Evolutionary conservation across 2,888 invertebrate species (phyloP).

Genomic region (Stenurella melanura): DNA sequence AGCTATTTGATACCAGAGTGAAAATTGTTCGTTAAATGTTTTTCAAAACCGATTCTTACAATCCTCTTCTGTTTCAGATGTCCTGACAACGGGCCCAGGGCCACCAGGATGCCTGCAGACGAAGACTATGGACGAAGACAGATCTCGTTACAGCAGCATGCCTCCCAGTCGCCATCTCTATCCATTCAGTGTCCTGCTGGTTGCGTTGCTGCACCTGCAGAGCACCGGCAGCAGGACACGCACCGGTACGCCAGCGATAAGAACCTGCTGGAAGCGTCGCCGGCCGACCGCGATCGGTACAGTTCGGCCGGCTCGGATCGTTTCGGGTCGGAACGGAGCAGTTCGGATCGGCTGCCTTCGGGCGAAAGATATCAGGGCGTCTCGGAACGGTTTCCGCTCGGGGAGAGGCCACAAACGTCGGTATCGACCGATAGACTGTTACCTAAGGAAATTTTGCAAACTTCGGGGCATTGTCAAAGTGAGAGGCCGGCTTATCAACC

Average conservation of each 20-base stretch:
- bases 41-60: not conserved
- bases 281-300: constrained; percentile 46
- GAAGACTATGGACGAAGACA: constrained; percentile 72
- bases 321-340: constrained; percentile 62
- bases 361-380: constrained; percentile 70
- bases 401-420: constrained; percentile 74
- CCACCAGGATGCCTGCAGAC: constrained; percentile 78
- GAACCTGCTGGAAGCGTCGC: constrained; percentile 50
- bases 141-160: constrained; percentile 62
- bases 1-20: too few species aligned
- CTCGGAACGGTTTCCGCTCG: constrained; percentile 71
- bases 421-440: constrained; percentile 70
- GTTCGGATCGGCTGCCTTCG: constrained; percentile 69
- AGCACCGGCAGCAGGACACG: constrained; percentile 54
- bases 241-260: constrained; percentile 59
- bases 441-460: constrained; percentile 56
- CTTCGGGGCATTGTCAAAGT: constrained; percentile 58
- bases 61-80: constrained; percentile 74
- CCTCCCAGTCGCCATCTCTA: constrained; percentile 51
- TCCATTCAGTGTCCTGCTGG: constrained; percentile 63
- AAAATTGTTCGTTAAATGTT: too few species aligned
- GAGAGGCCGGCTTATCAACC: constrained; percentile 55
- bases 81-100: constrained; percentile 81
- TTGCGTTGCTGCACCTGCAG: constrained; percentile 61
- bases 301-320: constrained; percentile 23